Evolutionary conservation across 2,797 vertebrate genomes (phyloP), one percentile per base, ranked within the genome.

Genomic region (Danio aesculapii): DNA sequence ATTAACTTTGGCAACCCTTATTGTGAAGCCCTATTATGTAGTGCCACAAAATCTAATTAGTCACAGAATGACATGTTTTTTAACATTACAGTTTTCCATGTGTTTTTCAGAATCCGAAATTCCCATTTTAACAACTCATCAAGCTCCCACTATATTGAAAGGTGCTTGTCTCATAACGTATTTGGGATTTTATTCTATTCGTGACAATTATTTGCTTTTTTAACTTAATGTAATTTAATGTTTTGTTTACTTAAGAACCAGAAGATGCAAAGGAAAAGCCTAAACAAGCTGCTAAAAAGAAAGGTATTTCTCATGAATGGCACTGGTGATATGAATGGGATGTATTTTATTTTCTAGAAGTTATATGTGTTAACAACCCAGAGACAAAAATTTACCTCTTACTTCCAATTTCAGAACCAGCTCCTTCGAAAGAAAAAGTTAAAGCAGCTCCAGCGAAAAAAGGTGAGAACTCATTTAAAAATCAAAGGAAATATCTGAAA

Each of bases 51-150:
- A 30, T 30, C 30, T 30, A 30, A 30, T 30, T 30, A 30, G 1
- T 30, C 30, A 44, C 16, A 17, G 9, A 5, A 46, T 11, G 21
- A 74, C 14, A 8, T 5, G 50, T 6, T 53, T 13, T 41, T 63
- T 47, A 44, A 17, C 30, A 55, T 6, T 2, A 55, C 2, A 8
- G 21, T 58, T 19, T n/a, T 71, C 69, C 57, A 4, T 12, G 14
- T 19, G 9, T 41, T 73, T 77, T 74, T 74, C 84, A 94, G 93
- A 88, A 79, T 87, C 91, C 0, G 90, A 92, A 19, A 89, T 92
- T 84, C 92, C 92, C 0, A 81, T 94, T 79, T 79, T 94, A 77
- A 93, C 93, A 0, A 87, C 88, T 52, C 83, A 64, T 75, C 82
- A 81, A 62, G 69, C 83, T 57, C 83, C 83, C 2, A 81, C 81